Conservation (phyloP, 2,797 vertebrate genomes). For the Ctenochaetus hawaiiensis region DNA sequence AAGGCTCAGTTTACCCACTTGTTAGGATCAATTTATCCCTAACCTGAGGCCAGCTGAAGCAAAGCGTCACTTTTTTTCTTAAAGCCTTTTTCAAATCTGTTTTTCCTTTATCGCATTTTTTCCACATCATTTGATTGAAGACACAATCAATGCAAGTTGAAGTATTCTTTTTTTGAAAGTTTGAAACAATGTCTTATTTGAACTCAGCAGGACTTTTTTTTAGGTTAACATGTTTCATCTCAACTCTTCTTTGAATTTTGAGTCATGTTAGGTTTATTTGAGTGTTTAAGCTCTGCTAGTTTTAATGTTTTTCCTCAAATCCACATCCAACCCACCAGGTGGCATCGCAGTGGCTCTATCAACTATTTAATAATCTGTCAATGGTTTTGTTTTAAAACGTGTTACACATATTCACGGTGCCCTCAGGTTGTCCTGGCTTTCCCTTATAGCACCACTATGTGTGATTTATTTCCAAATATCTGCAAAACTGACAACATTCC, state of each 20-base stretch:
- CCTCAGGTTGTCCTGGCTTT: too few relatives aligned
- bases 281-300: too few relatives aligned
- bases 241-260: too few relatives aligned
- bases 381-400: too few relatives aligned
- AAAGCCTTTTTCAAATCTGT: too few relatives aligned
- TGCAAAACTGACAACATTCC: neutral
- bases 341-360: too few relatives aligned
- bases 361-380: too few relatives aligned
- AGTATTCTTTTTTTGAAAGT: neutral
- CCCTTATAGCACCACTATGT: too few relatives aligned
- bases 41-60: slow-evolving; percentile 33
- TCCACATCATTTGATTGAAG: neutral
- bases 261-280: too few relatives aligned
- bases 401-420: too few relatives aligned
- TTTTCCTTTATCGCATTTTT: neutral
- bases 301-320: too few relatives aligned
- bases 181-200: neutral
- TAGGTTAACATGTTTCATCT: neutral
- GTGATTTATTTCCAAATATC: neutral
- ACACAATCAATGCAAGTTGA: neutral
- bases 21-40: slow-evolving; percentile 47
- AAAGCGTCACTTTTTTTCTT: neutral
- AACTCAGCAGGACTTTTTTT: neutral
- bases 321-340: too few relatives aligned
- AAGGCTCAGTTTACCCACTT: slow-evolving; percentile 55